A percentile compares a stretch with the other conserved stretches of the same genome.
phyloP scores from a whole-genome alignment of 2,888 invertebrate genomes.

The Microplitis manilae region DNA sequence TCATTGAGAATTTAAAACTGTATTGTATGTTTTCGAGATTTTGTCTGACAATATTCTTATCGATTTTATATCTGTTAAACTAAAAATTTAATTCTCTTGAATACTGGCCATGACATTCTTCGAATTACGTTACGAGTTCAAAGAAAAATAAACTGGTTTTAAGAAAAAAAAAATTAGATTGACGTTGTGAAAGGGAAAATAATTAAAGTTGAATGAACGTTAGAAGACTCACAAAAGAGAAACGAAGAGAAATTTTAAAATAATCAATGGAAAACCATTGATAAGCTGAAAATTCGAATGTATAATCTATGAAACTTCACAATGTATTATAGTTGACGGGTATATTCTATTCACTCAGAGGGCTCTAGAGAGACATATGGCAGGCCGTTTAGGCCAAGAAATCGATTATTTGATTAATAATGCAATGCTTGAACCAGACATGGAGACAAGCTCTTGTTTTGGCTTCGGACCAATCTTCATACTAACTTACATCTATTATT shows the following conservation, averaged over 20 bases:
- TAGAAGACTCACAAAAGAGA: slow-evolving; percentile 24
- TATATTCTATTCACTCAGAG: not conserved
- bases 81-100: slow-evolving; percentile 2
- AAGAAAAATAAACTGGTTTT: not conserved
- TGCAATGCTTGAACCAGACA: slow-evolving; percentile 54
- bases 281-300: slow-evolving; percentile 11
- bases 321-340: not conserved
- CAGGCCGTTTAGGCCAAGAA: slow-evolving; percentile 56
- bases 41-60: slow-evolving; percentile 23
- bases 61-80: not conserved
- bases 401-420: slow-evolving; percentile 66
- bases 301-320: slow-evolving; percentile 32
- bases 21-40: slow-evolving; percentile 35
- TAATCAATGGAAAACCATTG: slow-evolving; percentile 46
- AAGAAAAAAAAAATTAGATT: not conserved
- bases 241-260: slow-evolving; percentile 25
- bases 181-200: slow-evolving; percentile 36
- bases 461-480: slow-evolving; percentile 19
- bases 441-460: slow-evolving; percentile 30
- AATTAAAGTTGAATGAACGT: slow-evolving; percentile 36
- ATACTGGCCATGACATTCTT: slow-evolving; percentile 33
- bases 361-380: not conserved
- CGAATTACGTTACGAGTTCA: slow-evolving; percentile 22
- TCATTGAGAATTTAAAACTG: slow-evolving; percentile 43
- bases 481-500: not conserved